These are phyloP conservation scores for Actenoides lindsayi DNA, from an alignment of 2,113 vertebrate species.

Conservation along the genomic window DNA sequence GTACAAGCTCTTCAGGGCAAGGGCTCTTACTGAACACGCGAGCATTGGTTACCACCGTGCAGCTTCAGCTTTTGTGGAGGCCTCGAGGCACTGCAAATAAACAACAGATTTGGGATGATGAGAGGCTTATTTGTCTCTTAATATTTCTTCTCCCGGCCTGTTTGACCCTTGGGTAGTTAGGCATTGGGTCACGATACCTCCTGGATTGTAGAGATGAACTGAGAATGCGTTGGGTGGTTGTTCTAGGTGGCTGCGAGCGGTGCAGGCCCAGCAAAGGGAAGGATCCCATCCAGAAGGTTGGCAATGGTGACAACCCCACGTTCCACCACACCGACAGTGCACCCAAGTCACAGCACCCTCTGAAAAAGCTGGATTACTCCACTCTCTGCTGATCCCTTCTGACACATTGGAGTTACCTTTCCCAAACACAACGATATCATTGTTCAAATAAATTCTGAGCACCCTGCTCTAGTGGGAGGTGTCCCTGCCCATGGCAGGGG, in stretches of 20 bases:
- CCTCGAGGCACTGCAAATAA: not conserved
- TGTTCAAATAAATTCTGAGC: no score
- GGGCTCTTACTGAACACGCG: not conserved
- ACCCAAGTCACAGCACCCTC: not conserved
- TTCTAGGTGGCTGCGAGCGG: not conserved
- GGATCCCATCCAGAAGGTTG: accelerated
- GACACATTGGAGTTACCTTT: not conserved
- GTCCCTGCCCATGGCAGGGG: no score
- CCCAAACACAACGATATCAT: not conserved
- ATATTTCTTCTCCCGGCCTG: not conserved
- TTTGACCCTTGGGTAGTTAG: not conserved
- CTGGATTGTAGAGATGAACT: not conserved
- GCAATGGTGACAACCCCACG: accelerated
- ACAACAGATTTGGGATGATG: not conserved
- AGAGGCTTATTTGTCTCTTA: not conserved
- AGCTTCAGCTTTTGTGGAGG: not conserved
- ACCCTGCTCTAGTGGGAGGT: no score
- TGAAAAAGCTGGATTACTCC: accelerated
- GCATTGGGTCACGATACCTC: accelerated
- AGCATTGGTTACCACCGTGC: not conserved
- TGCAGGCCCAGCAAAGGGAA: not conserved
- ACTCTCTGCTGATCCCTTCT: not conserved
- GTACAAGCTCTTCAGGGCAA: constrained; percentile 26
- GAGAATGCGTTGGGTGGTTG: accelerated
- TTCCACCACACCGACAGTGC: not conserved